A percentile compares a stretch with the other conserved stretches of the same genome.
These are phyloP conservation scores for Stenoptilia bipunctidactyla DNA, from an alignment of 2,888 invertebrate genomes.

Conservation along the genomic window DNA sequence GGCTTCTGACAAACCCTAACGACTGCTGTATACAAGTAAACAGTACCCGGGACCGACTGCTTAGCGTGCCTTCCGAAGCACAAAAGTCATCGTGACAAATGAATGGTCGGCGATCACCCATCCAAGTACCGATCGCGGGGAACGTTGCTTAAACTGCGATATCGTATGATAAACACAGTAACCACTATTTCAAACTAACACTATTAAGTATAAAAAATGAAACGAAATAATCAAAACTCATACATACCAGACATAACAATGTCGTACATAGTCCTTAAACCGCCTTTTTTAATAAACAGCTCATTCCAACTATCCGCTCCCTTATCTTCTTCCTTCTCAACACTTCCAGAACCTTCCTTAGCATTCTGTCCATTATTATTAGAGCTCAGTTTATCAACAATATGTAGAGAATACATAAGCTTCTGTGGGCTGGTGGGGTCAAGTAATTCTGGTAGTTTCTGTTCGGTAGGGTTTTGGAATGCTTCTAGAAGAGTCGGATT, in stretches of 20 bases:
- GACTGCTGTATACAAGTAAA: no score
- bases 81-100: no score
- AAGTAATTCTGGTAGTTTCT: conserved; percentile 79
- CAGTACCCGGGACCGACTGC: no score
- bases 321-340: conserved; percentile 47
- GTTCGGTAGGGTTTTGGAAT: conserved; percentile 81
- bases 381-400: conserved; percentile 73
- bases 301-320: conserved; percentile 76
- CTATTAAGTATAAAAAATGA: no score
- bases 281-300: conserved; percentile 88
- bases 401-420: conserved; percentile 94
- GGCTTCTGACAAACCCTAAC: no score
- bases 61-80: no score
- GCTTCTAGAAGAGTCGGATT: conserved; percentile 88
- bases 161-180: no score
- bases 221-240: no score
- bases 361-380: conserved; percentile 34
- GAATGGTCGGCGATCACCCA: no score
- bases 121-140: no score
- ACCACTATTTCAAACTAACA: no score
- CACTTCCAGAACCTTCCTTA: conserved; percentile 34
- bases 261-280: conserved; percentile 88
- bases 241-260: conserved; percentile 87
- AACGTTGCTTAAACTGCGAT: no score
- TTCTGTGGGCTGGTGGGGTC: conserved; percentile 93